A percentile compares a stretch with the other conserved stretches of the same genome.
phyloP scores from a whole-genome alignment of 2,797 vertebrate genomes.

The Lateolabrax maculatus region DNA sequence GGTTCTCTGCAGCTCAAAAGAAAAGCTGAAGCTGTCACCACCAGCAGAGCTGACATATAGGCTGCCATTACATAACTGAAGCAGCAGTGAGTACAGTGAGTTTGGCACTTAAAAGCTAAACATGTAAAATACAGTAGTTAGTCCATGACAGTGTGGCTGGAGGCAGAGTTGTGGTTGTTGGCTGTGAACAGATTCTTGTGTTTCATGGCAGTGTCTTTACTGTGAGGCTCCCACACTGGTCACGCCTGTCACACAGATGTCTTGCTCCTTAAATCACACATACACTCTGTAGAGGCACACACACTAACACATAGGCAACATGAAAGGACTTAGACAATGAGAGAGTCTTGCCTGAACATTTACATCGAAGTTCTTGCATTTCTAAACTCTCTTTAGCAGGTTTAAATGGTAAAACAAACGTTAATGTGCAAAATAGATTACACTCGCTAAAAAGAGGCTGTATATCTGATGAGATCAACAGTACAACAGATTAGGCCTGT shows the following conservation, averaged over 20 bases:
- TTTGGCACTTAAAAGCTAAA: slow-evolving; percentile 2
- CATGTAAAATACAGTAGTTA: slow-evolving; percentile 28
- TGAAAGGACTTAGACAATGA: slow-evolving; percentile 40
- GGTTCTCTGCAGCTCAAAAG: slow-evolving; percentile 16
- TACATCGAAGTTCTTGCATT: not conserved
- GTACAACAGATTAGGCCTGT: not conserved
- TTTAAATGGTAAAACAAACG: not conserved
- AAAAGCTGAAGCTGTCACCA: slow-evolving; percentile 30
- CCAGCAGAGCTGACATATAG: slow-evolving; percentile 35
- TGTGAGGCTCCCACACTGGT: slow-evolving; percentile 59
- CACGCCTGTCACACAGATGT: slow-evolving; percentile 77
- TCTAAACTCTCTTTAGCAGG: not conserved
- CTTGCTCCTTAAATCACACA: slow-evolving; percentile 63
- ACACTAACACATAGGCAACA: slow-evolving; percentile 20
- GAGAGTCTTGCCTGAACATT: slow-evolving; percentile 1
- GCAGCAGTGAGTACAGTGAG: not conserved
- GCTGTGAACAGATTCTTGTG: slow-evolving; percentile 42
- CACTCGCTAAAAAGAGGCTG: not conserved
- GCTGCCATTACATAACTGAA: slow-evolving; percentile 3
- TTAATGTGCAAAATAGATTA: not conserved
- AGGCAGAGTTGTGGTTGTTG: slow-evolving; percentile 24
- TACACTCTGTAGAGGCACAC: slow-evolving; percentile 23
- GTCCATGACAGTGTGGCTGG: slow-evolving; percentile 30
- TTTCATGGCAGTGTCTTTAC: slow-evolving; percentile 41
- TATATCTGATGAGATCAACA: slow-evolving; percentile 8